Evolutionary conservation across 2,888 invertebrate species (phyloP).

Genomic region (Fabriciana adippe): DNA sequence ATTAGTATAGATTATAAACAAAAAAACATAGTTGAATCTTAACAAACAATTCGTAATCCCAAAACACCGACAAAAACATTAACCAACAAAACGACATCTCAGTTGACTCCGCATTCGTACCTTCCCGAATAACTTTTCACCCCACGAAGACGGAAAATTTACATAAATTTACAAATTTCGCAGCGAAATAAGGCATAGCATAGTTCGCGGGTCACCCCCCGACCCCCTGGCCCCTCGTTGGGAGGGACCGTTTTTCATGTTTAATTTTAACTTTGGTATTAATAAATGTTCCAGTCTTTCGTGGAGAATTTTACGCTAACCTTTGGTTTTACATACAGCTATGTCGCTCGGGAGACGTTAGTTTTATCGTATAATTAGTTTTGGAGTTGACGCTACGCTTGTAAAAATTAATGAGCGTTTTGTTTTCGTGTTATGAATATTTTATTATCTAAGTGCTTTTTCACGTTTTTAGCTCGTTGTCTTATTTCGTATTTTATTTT

Average conservation of each 20-base stretch:
- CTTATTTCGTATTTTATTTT: neutral
- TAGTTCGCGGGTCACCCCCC: slow-evolving; percentile 53
- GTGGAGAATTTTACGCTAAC: slow-evolving; percentile 47
- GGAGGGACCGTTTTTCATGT: slow-evolving; percentile 75
- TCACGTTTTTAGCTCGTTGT: slow-evolving; percentile 32
- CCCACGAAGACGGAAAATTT: slow-evolving; percentile 78
- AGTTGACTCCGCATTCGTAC: slow-evolving; percentile 40
- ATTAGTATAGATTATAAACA: no score
- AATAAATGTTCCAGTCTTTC: slow-evolving; percentile 78
- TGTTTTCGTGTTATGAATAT: slow-evolving; percentile 29
- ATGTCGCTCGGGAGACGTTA: slow-evolving; percentile 67
- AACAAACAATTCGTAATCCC: slow-evolving; percentile 4
- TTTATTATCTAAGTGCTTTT: slow-evolving; percentile 27
- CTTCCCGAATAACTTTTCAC: slow-evolving; percentile 60
- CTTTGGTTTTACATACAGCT: slow-evolving; percentile 70
- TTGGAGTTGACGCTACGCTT: slow-evolving; percentile 48
- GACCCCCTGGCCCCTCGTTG: slow-evolving; percentile 15
- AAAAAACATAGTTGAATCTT: slow-evolving; percentile 16
- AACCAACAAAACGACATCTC: slow-evolving; percentile 32
- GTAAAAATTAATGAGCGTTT: slow-evolving; percentile 45
- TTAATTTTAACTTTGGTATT: slow-evolving; percentile 82
- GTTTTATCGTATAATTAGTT: slow-evolving; percentile 77
- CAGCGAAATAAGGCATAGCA: slow-evolving; percentile 75
- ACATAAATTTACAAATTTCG: slow-evolving; percentile 82
- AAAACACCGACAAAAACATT: slow-evolving; percentile 22